Evolutionary conservation across 1,140 invertebrate species (phyloP), one percentile per base, ranked within the genome.

Genomic region (Hypothenemus hampei): DNA sequence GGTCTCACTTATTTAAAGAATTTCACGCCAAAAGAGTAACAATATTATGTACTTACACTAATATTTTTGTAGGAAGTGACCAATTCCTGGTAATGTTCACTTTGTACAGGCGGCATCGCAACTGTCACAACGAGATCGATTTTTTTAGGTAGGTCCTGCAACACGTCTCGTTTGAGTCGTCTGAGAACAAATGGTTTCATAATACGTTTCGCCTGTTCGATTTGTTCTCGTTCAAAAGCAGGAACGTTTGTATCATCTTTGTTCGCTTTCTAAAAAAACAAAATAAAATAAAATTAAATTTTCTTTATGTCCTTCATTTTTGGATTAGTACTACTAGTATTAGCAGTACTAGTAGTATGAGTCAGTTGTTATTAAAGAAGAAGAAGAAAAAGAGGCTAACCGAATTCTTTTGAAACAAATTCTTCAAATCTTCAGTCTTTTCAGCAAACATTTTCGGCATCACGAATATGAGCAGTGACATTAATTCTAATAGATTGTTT

Each of bases 131-230:
- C 78, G 33, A 80, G 69, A 36, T 91, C 86, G 4, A 74, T 81
- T 71, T 97, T 96, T 62, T 78, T 74, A 0, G 93, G 93, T 60
- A 91, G 69, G 70, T 89, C 85, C 40, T 81, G 77, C 0, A 97
- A 75, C 0, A 98, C 94, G 62, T 93, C 84, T 19, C 76, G 69
- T 71, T 98, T 98, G 3, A 97, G 75, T 52, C 95, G 76, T n/a
- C 95, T 74, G 19, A 98, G 74, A 6, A 98, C 84, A 73, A 98
- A 98, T 0, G 95, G 95, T 67, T 89, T 89, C 88, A 98, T 95
- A 57, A 98, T 97, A 52, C 85, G 75, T 68, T 97, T 97, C 0
- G 94, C 94, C 67, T 96, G 90, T 43, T 84, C 83, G 15, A 97
- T 87, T 72, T 93, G 87, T 50, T 91, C 86, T 64, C 83, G 81